phyloP scores from a whole-genome alignment of 1,140 invertebrate species.

The Solenopsis fugax region DNA sequence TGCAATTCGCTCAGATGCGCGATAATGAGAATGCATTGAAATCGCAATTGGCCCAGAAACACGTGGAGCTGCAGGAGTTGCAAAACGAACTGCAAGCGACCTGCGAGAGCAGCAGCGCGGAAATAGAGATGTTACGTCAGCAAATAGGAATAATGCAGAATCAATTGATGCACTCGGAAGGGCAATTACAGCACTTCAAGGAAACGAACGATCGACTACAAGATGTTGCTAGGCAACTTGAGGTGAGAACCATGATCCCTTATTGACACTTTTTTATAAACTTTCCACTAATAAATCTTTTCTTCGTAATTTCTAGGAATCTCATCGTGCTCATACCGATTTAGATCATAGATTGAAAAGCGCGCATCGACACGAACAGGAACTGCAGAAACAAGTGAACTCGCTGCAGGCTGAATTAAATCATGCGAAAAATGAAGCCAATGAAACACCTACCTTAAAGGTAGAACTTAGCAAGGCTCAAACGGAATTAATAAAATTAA shows the following conservation, averaged over 20 bases:
- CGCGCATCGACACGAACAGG: constrained; percentile 83
- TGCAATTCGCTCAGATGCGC: constrained; percentile 85
- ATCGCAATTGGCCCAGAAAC: constrained; percentile 86
- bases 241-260: constrained; percentile 83
- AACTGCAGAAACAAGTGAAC: constrained; percentile 83
- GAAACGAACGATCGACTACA: constrained; percentile 82
- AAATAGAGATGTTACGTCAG: constrained; percentile 84
- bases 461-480: constrained; percentile 78
- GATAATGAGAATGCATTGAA: constrained; percentile 86
- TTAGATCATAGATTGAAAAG: constrained; percentile 87
- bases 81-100: constrained; percentile 87
- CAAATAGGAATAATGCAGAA: constrained; percentile 86
- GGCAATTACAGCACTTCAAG: constrained; percentile 82
- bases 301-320: constrained; percentile 84
- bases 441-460: constrained; percentile 77
- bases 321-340: constrained; percentile 86
- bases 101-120: constrained; percentile 83
- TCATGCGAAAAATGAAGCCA: constrained; percentile 77
- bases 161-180: constrained; percentile 82
- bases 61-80: constrained; percentile 86
- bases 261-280: constrained; percentile 5
- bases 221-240: constrained; percentile 88
- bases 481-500: constrained; percentile 78
- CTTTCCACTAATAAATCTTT: constrained; percentile 42
- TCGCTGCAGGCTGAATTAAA: constrained; percentile 81